A percentile compares a stretch with the other conserved stretches of the same genome.
Evolutionary conservation across 2,113 vertebrate species (phyloP).

Genomic region (Eretmochelys imbricata): DNA sequence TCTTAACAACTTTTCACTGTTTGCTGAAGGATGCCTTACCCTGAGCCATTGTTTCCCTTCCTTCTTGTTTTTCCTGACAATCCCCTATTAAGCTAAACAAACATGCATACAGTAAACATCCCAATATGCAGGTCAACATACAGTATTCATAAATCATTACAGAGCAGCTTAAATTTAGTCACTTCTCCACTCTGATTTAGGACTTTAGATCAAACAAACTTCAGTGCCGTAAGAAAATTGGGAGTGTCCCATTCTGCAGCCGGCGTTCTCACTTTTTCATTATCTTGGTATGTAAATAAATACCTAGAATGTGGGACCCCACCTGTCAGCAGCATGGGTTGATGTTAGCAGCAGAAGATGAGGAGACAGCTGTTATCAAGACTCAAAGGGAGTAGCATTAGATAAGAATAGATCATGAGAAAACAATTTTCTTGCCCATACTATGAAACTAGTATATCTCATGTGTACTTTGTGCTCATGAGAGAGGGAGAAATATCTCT

Average conservation of each 20-base stretch:
- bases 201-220: neutral
- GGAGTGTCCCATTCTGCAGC: neutral
- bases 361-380: neutral
- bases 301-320: neutral
- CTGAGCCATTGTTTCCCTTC: slow-evolving; percentile 18
- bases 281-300: accelerated
- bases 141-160: neutral
- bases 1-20: neutral
- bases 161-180: neutral
- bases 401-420: neutral
- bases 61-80: neutral
- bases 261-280: neutral
- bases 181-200: neutral
- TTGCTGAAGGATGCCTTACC: neutral
- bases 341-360: accelerated
- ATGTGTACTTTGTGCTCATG: neutral
- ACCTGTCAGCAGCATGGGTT: neutral
- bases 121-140: neutral
- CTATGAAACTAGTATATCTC: neutral
- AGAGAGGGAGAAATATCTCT: neutral
- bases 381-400: neutral
- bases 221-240: neutral
- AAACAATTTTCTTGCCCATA: neutral
- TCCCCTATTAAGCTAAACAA: neutral
- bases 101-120: neutral